phyloP scores from a whole-genome alignment of 1,140 invertebrate species.

The Apolygus lucorum region DNA sequence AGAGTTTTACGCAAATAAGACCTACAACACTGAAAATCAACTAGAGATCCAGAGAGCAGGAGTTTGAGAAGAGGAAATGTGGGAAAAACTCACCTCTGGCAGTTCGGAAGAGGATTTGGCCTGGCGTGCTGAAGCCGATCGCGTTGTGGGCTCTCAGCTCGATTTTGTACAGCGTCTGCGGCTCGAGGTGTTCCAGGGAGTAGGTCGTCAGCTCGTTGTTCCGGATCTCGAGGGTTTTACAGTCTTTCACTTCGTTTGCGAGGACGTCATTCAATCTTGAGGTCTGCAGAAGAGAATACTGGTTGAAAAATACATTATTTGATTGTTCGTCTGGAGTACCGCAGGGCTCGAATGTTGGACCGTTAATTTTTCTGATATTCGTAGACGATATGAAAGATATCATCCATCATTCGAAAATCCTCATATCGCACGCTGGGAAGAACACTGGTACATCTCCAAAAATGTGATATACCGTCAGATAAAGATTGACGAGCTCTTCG shows the following conservation, averaged over 20 bases:
- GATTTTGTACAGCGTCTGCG: conserved; percentile 71
- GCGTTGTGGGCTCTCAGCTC: conserved; percentile 75
- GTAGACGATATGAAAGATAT: too few species aligned
- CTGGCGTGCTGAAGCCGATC: conserved; percentile 67
- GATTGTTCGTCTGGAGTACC: too few species aligned
- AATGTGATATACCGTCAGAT: too few species aligned
- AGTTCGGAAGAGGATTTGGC: conserved; percentile 67
- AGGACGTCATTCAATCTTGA: conserved; percentile 32
- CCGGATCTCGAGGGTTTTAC: conserved; percentile 47
- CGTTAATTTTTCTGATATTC: too few species aligned
- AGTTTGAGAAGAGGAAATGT: conserved; percentile 1
- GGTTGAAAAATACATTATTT: too few species aligned
- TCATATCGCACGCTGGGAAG: too few species aligned
- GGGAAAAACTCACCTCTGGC: conserved; percentile 65
- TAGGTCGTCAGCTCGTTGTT: conserved; percentile 51
- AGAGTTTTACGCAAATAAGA: too few species aligned
- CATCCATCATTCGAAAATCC: too few species aligned
- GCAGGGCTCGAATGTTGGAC: too few species aligned
- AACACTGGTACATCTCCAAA: too few species aligned
- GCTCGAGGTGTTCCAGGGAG: conserved; percentile 54
- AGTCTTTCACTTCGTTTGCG: conserved; percentile 54
- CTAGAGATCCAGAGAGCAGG: too few species aligned
- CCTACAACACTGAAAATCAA: not conserved
- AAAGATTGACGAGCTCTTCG: too few species aligned
- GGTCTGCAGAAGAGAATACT: conserved; percentile 33